Base-by-base conservation (phyloP, 2,888 invertebrate species). In the Chloroclysta siterata region DNA sequence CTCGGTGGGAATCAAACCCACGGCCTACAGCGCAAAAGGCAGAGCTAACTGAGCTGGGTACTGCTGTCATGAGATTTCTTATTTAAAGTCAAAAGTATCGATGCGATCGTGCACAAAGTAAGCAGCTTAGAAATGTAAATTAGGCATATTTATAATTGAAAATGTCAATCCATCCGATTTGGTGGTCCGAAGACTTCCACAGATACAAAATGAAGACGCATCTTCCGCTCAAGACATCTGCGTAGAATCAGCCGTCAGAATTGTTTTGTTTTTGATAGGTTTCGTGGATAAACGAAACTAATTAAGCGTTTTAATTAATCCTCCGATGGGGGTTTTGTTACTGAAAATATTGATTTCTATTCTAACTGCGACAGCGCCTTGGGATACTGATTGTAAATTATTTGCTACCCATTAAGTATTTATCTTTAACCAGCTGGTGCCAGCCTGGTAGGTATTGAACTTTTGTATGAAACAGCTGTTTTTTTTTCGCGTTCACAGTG, bases 221-320 rank as follows among this genome's bases (percentile, higher is more conserved):
- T 64, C 66, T 68, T 62, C 61, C 63, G 60, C 55, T 60, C 66
- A 76, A 79, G 75, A 77, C 75, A 77, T 76, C 75, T 81, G 76
- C 80, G 82, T 81, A 81, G 85, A 82, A 85, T 84, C 82, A 84
- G 77, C 77, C 80, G 80, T 80, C 81, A 81, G 81, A 75, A 80
- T 81, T 81, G 81, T 82, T 81, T 79, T 87, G 88, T 87, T 85
- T 86, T 84, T 87, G 85, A 88, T 85, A 87, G 86, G 87, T 85
- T 87, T 86, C 86, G 75, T 76, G 81, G 86, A 87, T 89, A 88
- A 89, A 88, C 85, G 84, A 89, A 90, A 86, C 87, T 90, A 90
- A 90, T 90, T 90, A 85, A 88, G 83, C 84, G 84, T 87, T 89
- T 89, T 89, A 90, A 90, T 91, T 89, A 89, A 89, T 88, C 87